Evolutionary conservation across 1,140 invertebrate genomes (phyloP), one percentile per base, ranked within the genome.

Genomic region (Thaumetopoea pityocampa): DNA sequence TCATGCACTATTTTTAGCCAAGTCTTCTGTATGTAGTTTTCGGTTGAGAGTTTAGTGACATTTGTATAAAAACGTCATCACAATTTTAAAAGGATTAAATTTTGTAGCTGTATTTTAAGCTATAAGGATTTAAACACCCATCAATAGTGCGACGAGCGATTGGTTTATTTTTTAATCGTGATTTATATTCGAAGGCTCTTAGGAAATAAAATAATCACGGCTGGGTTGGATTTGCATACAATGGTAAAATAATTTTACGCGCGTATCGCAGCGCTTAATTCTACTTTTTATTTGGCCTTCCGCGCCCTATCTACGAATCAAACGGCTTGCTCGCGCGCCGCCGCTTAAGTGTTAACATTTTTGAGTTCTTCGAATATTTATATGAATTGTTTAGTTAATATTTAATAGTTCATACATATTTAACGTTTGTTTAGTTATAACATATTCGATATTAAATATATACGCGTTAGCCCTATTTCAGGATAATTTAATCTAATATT

Each of bases 221-320:
- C 73, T 50, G 56, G 62, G 60, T 73, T 44, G n/a, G 70, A 84
- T 84, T 84, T 84, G 80, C 80, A 84, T 84, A 84, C 80, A 84
- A 84, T 84, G 80, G 80, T 80, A 81, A 84, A 81, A 84, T 81
- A 84, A 84, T 84, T 84, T 84, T 84, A 84, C 77, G 77, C 77
- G 76, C 67, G 80, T 84, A 80, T 78, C 76, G 76, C 71, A 70
- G 77, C 72, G 73, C 57, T 84, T 80, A 80, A 81, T 78, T 84
- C 66, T 78, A 71, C 69, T 80, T 84, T 84, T 81, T 84, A 77
- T 80, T 71, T 60, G 67, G 54, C 59, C 69, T 80, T 72, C 67
- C 60, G 68, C 65, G 63, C 63, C 74, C 71, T 84, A 84, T 84
- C 80, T 84, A 84, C 72, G 77, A 80, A 81, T 81, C 80, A 81